phyloP scores from a whole-genome alignment of 2,888 invertebrate species.

The Mythimna ferrago region DNA sequence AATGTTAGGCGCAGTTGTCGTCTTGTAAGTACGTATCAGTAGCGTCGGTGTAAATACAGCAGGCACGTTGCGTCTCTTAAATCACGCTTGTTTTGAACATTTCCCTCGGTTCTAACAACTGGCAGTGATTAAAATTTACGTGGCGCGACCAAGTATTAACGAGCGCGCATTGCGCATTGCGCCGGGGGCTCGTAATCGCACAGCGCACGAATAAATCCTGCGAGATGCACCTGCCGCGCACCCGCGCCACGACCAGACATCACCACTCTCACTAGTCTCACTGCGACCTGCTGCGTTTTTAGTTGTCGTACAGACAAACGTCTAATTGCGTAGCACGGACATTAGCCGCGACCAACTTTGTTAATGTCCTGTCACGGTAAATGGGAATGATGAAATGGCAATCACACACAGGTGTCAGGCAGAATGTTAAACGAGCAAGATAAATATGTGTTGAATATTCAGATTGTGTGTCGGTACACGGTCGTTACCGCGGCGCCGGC shows the following conservation, averaged over 20 bases:
- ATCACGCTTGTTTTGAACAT: slow-evolving; percentile 88
- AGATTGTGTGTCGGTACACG: slow-evolving; percentile 89
- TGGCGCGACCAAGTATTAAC: slow-evolving; percentile 89
- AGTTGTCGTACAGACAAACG: slow-evolving; percentile 49
- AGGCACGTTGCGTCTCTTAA: slow-evolving; percentile 83
- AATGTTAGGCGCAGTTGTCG: slow-evolving; percentile 51
- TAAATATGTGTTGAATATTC: slow-evolving; percentile 90
- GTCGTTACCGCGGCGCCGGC: slow-evolving; percentile 92
- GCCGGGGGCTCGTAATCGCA: slow-evolving; percentile 82
- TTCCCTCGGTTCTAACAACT: slow-evolving; percentile 87
- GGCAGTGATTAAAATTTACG: slow-evolving; percentile 90
- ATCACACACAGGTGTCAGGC: slow-evolving; percentile 86
- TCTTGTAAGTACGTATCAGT: slow-evolving; percentile 57
- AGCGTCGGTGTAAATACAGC: slow-evolving; percentile 73
- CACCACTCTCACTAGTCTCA: slow-evolving; percentile 59
- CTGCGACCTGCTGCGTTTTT: slow-evolving; percentile 64
- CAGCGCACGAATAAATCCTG: slow-evolving; percentile 88
- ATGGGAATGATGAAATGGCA: slow-evolving; percentile 78
- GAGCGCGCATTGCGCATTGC: slow-evolving; percentile 86
- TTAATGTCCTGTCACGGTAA: slow-evolving; percentile 66
- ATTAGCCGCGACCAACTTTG: slow-evolving; percentile 52
- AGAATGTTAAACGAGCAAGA: slow-evolving; percentile 86
- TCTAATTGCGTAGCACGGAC: slow-evolving; percentile 56
- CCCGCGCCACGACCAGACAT: slow-evolving; percentile 66
- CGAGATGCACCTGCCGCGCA: slow-evolving; percentile 88